Conservation (phyloP, 2,113 vertebrate species). For the Cryptomyrus ogoouensis region DNA sequence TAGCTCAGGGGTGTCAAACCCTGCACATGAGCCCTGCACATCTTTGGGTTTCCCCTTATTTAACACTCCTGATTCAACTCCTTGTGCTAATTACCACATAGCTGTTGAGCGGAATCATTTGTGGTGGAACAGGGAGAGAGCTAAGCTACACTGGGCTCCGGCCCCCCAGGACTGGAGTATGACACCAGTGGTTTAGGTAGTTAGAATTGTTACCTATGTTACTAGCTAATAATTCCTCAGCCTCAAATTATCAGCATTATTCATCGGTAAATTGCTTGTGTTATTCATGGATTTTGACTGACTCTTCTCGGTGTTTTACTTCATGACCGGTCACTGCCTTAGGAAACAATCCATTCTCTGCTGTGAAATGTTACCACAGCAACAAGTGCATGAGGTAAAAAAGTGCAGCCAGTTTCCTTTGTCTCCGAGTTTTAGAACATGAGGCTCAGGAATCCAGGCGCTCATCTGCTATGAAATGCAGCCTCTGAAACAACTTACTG, state of each 20-base stretch:
- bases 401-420: not conserved
- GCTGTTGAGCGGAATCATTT: no score
- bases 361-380: not conserved
- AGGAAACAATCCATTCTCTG: not conserved
- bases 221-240: not conserved
- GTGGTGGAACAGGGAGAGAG: no score
- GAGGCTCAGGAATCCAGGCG: conserved; percentile 45
- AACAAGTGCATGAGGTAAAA: not conserved
- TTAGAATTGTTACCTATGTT: not conserved
- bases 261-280: not conserved
- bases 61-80: no score
- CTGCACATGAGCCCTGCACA: no score
- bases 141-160: no score
- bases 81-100: no score
- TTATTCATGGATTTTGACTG: not conserved
- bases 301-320: not conserved
- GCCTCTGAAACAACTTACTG: conserved; percentile 20
- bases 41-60: no score
- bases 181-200: not conserved
- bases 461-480: conserved; percentile 35
- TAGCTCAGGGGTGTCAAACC: no score
- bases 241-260: not conserved
- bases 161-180: no score
- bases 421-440: conserved; percentile 33
- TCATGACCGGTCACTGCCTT: not conserved